Percentiles rank a stretch among this genome's conserved stretches.
These are phyloP conservation scores for Hycleus cichorii DNA, from an alignment of 1,140 invertebrate genomes.

Conservation along the genomic window DNA sequence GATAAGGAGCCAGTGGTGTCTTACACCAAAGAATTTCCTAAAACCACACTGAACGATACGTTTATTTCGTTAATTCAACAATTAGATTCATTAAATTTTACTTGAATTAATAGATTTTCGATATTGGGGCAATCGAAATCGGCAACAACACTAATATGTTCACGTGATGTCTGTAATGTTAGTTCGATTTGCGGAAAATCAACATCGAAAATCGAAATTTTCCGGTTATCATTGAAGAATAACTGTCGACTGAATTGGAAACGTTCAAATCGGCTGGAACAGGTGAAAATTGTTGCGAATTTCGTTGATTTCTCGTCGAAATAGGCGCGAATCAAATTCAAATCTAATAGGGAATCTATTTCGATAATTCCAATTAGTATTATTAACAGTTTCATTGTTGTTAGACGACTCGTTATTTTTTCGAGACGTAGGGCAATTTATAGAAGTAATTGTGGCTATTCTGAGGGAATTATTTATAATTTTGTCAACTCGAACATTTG, in stretches of 20 bases:
- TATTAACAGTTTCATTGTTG: background rate
- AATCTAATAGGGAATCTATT: background rate
- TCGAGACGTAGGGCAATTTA: no score
- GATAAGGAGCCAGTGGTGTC: constrained; percentile 16
- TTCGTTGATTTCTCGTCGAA: constrained; percentile 4
- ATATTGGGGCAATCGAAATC: constrained; percentile 16
- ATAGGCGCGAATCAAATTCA: constrained; percentile 10
- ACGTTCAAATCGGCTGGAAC: constrained; percentile 1
- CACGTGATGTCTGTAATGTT: background rate
- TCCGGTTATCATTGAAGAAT: background rate
- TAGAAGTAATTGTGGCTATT: no score
- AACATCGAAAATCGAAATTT: constrained; percentile 2
- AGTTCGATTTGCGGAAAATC: background rate
- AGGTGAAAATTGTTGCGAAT: constrained; percentile 3
- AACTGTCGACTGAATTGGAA: background rate
- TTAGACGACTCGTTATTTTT: no score
- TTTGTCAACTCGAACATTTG: no score
- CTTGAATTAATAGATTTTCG: constrained; percentile 2
- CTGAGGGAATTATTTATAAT: no score
- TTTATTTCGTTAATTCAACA: no score
- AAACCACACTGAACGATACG: constrained; percentile 2
- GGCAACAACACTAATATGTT: constrained; percentile 10
- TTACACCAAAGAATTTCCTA: constrained; percentile 10
- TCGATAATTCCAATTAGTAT: background rate
- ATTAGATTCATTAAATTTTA: background rate